Base-by-base conservation (phyloP, 1,140 invertebrate species). In the Penaeus vannamei region DNA sequence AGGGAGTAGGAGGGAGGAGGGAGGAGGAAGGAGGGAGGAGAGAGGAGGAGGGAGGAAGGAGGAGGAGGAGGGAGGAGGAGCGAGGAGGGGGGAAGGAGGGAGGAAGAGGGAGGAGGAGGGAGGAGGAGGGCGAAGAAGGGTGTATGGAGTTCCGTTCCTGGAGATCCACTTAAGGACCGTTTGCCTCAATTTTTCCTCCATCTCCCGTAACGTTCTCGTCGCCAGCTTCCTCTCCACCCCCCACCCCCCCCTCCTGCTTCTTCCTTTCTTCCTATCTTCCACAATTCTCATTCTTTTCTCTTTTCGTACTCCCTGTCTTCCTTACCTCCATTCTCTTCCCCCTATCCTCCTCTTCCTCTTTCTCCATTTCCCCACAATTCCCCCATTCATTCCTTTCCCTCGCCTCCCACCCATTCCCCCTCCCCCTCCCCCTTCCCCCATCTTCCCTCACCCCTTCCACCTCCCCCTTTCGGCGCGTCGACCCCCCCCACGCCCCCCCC, bases 31-130 rank as follows among this genome's bases (percentile, higher is more conserved):
- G 23, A n/a, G 23, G 12, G 23, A n/a, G 64, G 19, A n/a, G 19
- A 19, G 26, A 8, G 17, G 64, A 7, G 17, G 64, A 1, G 22
- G 17, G 64, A 22, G 7, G 1, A 1, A 22, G 64, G 64, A 8
- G 17, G 64, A 66, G 19, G 8, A 17, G 19, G 64, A 19, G 64
- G 19, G 64, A 66, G 17, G 26, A 17, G 19, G 17, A 19, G 64
- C 8, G 64, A 66, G 17, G 26, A 17, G 26, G 53, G 62, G 81
- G 61, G 81, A 83, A 60, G 61, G 81, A 83, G 81, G 61, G 81
- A 83, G 81, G 61, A 60, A 61, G 53, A 83, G 81, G 61, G 81
- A 83, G 81, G 61, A 60, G 32, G 53, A 83, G 81, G 62, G 81
- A 83, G 81, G 61, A 60, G 62, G 81, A 64, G 19, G 36, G 81